A percentile compares a stretch with the other conserved stretches of the same genome.
phyloP scores from a whole-genome alignment of 2,797 vertebrate genomes.

The Sphenodon punctatus region DNA sequence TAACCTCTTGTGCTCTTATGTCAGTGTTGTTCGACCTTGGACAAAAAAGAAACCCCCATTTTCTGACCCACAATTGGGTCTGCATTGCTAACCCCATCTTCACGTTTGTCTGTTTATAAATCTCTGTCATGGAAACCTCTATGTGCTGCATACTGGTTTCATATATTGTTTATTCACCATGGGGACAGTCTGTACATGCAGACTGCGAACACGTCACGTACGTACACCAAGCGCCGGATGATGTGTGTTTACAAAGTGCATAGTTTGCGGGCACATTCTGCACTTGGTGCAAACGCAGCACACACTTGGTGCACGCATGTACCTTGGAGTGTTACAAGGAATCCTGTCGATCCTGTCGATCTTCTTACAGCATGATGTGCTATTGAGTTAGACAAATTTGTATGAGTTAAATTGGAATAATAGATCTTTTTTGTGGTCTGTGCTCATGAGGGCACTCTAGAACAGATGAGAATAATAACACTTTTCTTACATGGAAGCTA shows the following conservation, averaged over 20 bases:
- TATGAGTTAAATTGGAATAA: rapidly evolving
- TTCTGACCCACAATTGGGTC: neutral
- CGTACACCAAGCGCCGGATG: no score
- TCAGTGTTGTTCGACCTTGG: no score
- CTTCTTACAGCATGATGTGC: neutral
- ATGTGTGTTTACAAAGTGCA: no score
- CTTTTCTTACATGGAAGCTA: neutral
- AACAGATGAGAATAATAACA: neutral
- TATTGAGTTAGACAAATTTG: neutral
- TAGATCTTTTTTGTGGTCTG: neutral
- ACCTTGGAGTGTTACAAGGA: no score
- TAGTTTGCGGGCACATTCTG: no score
- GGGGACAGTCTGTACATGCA: no score
- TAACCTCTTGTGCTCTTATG: no score
- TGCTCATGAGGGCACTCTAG: neutral
- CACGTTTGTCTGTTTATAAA: neutral
- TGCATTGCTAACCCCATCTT: neutral
- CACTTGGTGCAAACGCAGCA: no score
- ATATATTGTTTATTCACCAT: neutral
- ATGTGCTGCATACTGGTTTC: neutral
- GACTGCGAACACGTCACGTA: no score
- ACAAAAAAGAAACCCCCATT: no score
- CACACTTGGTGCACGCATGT: no score
- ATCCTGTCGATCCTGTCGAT: rapidly evolving
- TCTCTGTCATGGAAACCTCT: neutral